phyloP scores from a whole-genome alignment of 2,888 invertebrate species.

The Axea sp. region DNA sequence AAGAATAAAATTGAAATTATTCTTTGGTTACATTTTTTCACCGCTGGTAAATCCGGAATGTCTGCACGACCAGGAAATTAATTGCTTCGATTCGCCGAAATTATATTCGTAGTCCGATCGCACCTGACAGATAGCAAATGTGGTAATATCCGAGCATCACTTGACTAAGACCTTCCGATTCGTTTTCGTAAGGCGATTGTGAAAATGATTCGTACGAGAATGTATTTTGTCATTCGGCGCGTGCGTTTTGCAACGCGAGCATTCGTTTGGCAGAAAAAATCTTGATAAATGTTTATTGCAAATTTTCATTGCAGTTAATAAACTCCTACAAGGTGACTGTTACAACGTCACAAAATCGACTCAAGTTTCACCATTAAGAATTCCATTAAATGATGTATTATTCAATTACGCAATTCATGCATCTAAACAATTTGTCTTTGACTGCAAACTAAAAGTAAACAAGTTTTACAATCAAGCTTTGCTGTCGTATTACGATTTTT shows the following conservation, averaged over 20 bases:
- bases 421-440: conserved; percentile 35
- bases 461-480: background rate
- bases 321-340: conserved; percentile 43
- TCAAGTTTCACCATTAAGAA: conserved; percentile 41
- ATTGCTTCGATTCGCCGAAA: conserved; percentile 18
- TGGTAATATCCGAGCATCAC: conserved; percentile 10
- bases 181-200: conserved; percentile 25
- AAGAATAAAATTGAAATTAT: background rate
- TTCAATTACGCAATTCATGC: conserved; percentile 25
- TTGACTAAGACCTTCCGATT: conserved; percentile 20
- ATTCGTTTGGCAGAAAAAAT: conserved; percentile 13
- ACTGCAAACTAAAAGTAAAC: background rate
- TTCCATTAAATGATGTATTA: conserved; percentile 47
- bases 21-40: background rate
- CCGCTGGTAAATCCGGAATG: background rate
- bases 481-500: too few relatives aligned
- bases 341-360: conserved; percentile 44
- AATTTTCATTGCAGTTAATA: conserved; percentile 49
- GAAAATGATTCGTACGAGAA: conserved; percentile 24
- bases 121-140: conserved; percentile 6
- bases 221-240: conserved; percentile 36
- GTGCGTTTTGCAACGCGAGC: conserved; percentile 37
- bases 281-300: conserved; percentile 40
- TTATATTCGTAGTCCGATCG: conserved; percentile 5
- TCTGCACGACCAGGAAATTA: conserved; percentile 5